Conservation (phyloP, 2,888 invertebrate species). For the Zelleria hepariella region DNA sequence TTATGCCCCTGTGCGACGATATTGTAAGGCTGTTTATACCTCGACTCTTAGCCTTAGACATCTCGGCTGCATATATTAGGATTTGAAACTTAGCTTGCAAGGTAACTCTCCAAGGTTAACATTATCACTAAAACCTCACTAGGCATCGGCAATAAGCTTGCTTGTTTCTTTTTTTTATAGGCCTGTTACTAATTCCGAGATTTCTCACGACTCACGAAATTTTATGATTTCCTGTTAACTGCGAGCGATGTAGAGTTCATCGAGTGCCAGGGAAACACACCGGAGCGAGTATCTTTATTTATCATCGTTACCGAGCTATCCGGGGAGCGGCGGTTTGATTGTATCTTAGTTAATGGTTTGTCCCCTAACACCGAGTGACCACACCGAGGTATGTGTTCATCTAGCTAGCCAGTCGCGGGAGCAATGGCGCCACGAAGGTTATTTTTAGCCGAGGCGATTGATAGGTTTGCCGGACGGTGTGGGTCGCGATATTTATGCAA, state of each 20-base stretch:
- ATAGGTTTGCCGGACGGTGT: constrained; percentile 50
- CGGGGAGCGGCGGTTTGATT: background rate
- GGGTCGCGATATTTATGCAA: constrained; percentile 65
- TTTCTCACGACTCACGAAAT: constrained; percentile 55
- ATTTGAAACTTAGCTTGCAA: background rate
- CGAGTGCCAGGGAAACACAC: constrained; percentile 27
- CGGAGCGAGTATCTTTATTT: constrained; percentile 56
- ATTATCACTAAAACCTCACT: background rate
- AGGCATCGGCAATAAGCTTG: background rate
- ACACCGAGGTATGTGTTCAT: background rate
- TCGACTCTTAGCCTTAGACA: constrained; percentile 38
- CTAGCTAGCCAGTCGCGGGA: background rate
- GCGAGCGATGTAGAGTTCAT: constrained; percentile 33
- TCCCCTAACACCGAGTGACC: background rate
- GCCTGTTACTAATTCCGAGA: constrained; percentile 12
- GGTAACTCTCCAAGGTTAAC: background rate
- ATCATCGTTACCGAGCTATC: constrained; percentile 25
- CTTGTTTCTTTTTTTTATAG: background rate
- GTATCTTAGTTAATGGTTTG: background rate
- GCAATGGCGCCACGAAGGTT: constrained; percentile 24
- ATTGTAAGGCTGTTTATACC: constrained; percentile 51
- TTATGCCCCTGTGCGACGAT: constrained; percentile 57
- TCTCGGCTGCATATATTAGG: constrained; percentile 9
- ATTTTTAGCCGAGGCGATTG: constrained; percentile 56
- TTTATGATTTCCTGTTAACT: constrained; percentile 64